Base-by-base conservation (phyloP, 1,140 invertebrate species). In the Calosoma granatense region DNA sequence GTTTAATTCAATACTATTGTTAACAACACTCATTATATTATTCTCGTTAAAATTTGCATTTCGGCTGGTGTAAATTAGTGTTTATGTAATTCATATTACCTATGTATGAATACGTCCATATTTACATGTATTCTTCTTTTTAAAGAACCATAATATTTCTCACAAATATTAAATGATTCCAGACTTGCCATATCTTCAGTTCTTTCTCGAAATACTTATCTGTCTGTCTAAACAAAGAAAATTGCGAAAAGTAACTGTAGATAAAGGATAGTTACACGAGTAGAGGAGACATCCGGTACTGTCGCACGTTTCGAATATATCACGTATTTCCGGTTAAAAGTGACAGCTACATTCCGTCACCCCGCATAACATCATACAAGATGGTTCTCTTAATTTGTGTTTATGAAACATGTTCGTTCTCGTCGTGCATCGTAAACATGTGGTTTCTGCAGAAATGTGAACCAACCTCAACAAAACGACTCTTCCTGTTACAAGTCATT, bases 231-330 rank as follows among this genome's bases (percentile, higher is more conserved):
- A n/a, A n/a, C 3, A 47, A 47, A 9, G 41, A 17, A 47, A 47
- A 17, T 47, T 47, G 17, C 41, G 17, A 9, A 47, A n/a, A n/a
- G n/a, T n/a, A n/a, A 36, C 26, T 36, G 26, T 36, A 9, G n/a
- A 36, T 17, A 9, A 17, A 47, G 41, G 41, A 47, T 47, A 6
- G 41, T 47, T 47, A 3, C 15, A 47, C 41, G 6, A 47, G 9
- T 47, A 12, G 6, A n/a, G n/a, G n/a, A 4, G 3, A 47, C 41
- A 47, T 47, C 41, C 41, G 41, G 41, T 47, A 17, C 17, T 9
- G n/a, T 36, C 26, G 26, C n/a, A 36, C 26, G 26, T 36, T 36
- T 47, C 41, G 41, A 17, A 47, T 47, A 47, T 47, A 47, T 47
- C 41, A 47, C 41, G 41, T 47, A 17, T 47, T 47, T 47, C 41